Percentiles rank a stretch among this genome's conserved stretches.
Evolutionary conservation across 2,113 vertebrate genomes (phyloP).

Genomic region (Brachyhypopomus gauderio): DNA sequence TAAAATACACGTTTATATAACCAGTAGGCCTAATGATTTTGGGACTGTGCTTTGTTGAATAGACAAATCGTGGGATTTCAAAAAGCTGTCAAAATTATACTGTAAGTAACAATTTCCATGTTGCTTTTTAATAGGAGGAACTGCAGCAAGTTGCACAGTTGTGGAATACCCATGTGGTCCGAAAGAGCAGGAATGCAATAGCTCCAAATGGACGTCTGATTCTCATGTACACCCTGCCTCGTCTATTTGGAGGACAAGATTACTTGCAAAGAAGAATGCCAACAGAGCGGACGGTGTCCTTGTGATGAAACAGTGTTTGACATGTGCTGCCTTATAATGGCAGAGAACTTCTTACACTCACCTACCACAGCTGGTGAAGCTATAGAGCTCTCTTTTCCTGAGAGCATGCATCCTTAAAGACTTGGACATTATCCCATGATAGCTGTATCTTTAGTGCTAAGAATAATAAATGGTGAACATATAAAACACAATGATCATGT

Average conservation of each 20-base stretch:
- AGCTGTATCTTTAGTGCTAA: too few relatives aligned
- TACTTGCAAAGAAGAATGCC: conserved; percentile 50
- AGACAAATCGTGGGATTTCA: too few relatives aligned
- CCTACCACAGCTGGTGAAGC: background rate
- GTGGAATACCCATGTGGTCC: conserved; percentile 47
- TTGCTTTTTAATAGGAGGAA: conserved; percentile 39
- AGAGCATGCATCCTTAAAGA: too few relatives aligned
- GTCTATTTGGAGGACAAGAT: conserved; percentile 47
- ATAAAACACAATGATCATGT: too few relatives aligned
- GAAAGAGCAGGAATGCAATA: conserved; percentile 41
- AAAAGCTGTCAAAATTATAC: background rate
- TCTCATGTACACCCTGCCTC: conserved; percentile 50
- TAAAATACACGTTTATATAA: too few relatives aligned
- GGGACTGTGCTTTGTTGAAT: too few relatives aligned
- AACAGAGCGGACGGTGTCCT: conserved; percentile 47
- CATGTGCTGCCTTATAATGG: conserved; percentile 53
- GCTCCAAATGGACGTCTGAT: conserved; percentile 53
- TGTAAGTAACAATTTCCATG: conserved; percentile 4
- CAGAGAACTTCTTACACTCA: conserved; percentile 17
- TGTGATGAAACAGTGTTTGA: conserved; percentile 51
- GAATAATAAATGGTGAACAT: too few relatives aligned
- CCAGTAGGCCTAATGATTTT: too few relatives aligned
- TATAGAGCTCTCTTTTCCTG: too few relatives aligned
- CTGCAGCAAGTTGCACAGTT: conserved; percentile 45
- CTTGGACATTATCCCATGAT: too few relatives aligned